Evolutionary conservation across 2,797 vertebrate genomes (phyloP), one percentile per base, ranked within the genome.

Genomic region (Dallia pectoralis): DNA sequence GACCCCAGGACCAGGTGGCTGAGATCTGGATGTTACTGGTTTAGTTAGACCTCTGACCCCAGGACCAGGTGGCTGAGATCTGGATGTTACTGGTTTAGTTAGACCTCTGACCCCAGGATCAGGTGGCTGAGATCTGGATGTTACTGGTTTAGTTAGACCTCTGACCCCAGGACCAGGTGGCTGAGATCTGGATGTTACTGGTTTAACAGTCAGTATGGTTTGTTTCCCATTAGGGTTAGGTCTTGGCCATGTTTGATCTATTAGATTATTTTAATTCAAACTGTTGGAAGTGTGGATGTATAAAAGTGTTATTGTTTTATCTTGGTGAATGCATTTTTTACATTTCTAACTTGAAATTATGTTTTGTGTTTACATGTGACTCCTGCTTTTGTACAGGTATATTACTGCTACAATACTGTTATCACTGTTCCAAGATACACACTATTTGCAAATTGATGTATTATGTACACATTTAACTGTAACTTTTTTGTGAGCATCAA

Each of bases 401-500:
- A 69, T 33, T 47, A 40, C 47, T 56, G 56, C 56, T 75, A 22
- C 61, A 3, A n/a, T 69, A 40, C 81, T 74, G 11, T 22, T 56
- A 56, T 56, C 11, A 53, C 51, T 81, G 30, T 80, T 40, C 51
- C 0, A 61, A 67, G 67, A 48, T 75, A 73, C 73, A 74, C 1
- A 69, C 16, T 56, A 56, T 22, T 73, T 64, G 19, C 8, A 44
- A 44, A 44, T 75, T 71, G 72, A 71, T 80, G 48, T 66, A 59
- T 76, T 4, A 77, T 67, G 30, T 30, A 22, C 6, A 56, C 53
- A 56, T 25, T 56, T 9, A 84, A 85, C 87, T 84, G 82, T 88
- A 84, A 85, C 67, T 74, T 79, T 56, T 49, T 72, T 12, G 68
- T 67, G 47, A 67, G 48, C 9, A 78, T 85, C 84, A 82, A 82